Conservation (phyloP, 2,888 invertebrate genomes). For the Mimachlamys varia region DNA sequence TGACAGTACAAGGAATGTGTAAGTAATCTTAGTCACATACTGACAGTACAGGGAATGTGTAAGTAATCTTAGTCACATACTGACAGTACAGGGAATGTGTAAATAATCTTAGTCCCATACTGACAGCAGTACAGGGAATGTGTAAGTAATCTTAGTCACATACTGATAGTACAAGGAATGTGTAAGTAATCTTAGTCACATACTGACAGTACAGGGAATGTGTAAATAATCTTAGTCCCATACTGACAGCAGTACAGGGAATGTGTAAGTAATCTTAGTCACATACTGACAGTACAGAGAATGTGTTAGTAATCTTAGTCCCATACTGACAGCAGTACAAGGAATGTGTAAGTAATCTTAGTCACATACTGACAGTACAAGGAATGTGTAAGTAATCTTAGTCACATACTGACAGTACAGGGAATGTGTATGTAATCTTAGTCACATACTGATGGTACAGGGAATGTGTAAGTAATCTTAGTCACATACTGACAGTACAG, state of each 20-base stretch:
- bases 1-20: too few relatives aligned
- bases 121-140: background rate
- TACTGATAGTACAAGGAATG: conserved; percentile 84
- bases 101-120: conserved; percentile 56
- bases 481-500: background rate
- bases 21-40: conserved; percentile 80
- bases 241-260: conserved; percentile 85
- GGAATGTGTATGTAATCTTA: conserved; percentile 76
- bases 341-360: background rate
- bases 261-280: conserved; percentile 75
- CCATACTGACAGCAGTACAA: conserved; percentile 79
- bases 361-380: too few relatives aligned
- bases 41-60: conserved; percentile 83
- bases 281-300: background rate
- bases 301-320: conserved; percentile 57
- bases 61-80: conserved; percentile 83
- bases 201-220: background rate
- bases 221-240: conserved; percentile 60
- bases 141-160: conserved; percentile 80
- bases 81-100: conserved; percentile 83
- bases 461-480: conserved; percentile 76
- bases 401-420: conserved; percentile 84
- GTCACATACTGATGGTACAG: conserved; percentile 85
- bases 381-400: too few relatives aligned
- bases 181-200: conserved; percentile 72